Conservation (phyloP, 2,797 vertebrate genomes). For the Vireo griseus region DNA sequence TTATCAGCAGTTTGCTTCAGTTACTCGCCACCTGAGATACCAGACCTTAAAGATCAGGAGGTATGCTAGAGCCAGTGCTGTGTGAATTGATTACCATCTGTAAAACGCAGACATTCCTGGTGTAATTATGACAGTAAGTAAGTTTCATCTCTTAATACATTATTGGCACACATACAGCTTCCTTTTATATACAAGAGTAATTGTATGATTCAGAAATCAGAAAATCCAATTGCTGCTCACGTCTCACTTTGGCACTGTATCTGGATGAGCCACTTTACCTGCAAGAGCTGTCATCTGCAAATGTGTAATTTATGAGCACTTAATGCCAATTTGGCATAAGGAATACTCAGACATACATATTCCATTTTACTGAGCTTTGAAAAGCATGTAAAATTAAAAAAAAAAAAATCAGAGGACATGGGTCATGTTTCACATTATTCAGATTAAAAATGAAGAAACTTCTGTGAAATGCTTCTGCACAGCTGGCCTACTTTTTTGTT, state of each 20-base stretch:
- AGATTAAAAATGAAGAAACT: not conserved
- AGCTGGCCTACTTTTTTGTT: not conserved
- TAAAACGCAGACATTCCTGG: not conserved
- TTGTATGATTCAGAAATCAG: not conserved
- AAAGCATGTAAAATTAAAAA: not conserved
- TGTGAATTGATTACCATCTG: not conserved
- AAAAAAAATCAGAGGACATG: not conserved
- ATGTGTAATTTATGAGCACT: slow-evolving; percentile 1
- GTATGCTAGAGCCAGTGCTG: not conserved
- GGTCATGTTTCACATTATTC: not conserved
- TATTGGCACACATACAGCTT: not conserved
- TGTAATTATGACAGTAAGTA: not conserved
- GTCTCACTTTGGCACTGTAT: not conserved
- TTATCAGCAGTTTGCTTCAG: not conserved
- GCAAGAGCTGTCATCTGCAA: not conserved
- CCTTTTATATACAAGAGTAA: not conserved
- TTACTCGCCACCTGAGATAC: not conserved
- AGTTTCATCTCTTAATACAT: not conserved
- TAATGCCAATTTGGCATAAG: not conserved
- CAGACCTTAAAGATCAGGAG: not conserved
- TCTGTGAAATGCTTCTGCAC: not conserved
- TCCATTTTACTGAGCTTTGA: not conserved
- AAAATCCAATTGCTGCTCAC: not conserved
- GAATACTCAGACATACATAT: not conserved
- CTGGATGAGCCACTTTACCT: not conserved